Evolutionary conservation across 2,888 invertebrate species (phyloP), one percentile per base, ranked within the genome.

Genomic region (Trachelus iudaicus): DNA sequence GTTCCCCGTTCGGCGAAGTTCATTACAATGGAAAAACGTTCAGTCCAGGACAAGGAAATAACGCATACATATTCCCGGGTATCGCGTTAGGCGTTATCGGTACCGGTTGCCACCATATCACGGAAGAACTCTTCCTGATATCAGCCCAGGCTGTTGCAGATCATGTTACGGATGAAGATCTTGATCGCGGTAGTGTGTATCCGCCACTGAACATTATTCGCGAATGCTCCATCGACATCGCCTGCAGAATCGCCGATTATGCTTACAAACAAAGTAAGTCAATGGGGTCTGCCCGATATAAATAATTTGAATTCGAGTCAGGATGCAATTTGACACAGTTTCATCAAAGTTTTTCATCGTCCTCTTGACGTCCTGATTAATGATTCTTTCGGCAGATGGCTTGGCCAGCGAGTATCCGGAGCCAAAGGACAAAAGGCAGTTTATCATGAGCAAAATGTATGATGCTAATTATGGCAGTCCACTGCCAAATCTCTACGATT

Each of bases 21-120:
- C 93, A 94, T 23, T 93, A 95, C 86, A 94, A 95, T 77, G 98
- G 97, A 33, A 96, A 96, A 91, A 95, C 95, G 6, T 98, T 93
- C 92, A 94, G 95, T 84, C 97, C 99, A 0, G 99, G 99, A 0
- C 99, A 99, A 91, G 99, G 99, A 80, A 99, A 98, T 92, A 99
- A 99, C 92, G 97, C 98, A 0, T 99, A 99, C 92, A 98, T 99
- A 88, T 98, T 98, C 93, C 99, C 99, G 0, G 99, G 99, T 9
- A 93, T 98, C 77, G 98, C 98, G 13, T 94, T 99, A 33, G 99
- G 98, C 12, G 97, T 98, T 12, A 97, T 99, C 84, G 95, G 96
- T 30, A 97, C 98, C 40, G 97, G 97, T 78, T 96, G 98, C 9
- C 96, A 98, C 90, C 98, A 98, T 89, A 98, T 99, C 89, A 95